Evolutionary conservation across 23 tunicate genomes (phyloP).

Genomic region (Phallusia fumigata): DNA sequence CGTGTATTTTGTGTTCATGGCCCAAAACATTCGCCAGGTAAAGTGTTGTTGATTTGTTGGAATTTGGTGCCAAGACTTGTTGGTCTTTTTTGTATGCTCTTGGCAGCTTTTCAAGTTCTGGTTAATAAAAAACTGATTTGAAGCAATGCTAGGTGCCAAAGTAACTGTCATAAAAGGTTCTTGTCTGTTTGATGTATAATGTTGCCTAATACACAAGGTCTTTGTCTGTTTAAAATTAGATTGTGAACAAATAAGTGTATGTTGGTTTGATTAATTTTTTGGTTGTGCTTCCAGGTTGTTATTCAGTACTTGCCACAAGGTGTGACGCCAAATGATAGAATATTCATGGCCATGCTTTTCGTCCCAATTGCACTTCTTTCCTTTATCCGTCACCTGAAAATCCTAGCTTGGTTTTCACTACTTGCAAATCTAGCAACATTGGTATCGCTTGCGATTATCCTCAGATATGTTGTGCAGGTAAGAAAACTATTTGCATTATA

Average conservation of each 20-base stretch:
- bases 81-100: no score
- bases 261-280: neutral
- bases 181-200: no score
- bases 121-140: no score
- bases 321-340: conserved; percentile 55
- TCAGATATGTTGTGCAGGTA: conserved; percentile 54
- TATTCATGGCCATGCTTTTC: conserved; percentile 65
- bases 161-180: no score
- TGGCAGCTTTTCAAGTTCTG: no score
- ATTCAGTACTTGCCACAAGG: conserved; percentile 21
- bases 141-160: no score
- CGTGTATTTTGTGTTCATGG: conserved; percentile 93
- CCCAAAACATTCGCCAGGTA: conserved; percentile 90
- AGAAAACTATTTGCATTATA: no score
- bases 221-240: neutral
- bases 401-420: conserved; percentile 84
- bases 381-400: conserved; percentile 57
- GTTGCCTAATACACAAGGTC: no score
- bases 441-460: conserved; percentile 66
- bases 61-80: neutral
- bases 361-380: conserved; percentile 53
- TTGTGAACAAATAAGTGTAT: neutral
- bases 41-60: neutral
- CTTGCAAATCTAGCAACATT: conserved; percentile 86
- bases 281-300: conserved; percentile 43